Conservation (phyloP, 2,797 vertebrate genomes). For the Danio tinwini region DNA sequence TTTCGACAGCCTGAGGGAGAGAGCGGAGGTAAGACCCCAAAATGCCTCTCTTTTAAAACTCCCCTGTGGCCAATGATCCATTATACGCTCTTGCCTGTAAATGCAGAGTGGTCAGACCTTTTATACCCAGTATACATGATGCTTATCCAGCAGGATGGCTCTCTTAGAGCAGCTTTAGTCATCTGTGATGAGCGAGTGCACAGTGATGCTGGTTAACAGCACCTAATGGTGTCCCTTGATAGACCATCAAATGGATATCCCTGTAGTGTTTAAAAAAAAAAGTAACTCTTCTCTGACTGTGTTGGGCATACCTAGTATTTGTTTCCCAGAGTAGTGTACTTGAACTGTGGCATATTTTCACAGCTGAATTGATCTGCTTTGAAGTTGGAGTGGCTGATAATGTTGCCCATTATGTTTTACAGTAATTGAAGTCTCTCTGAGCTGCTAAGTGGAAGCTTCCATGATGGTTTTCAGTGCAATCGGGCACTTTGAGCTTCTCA, state of each 20-base stretch:
- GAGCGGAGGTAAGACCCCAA: slow-evolving; percentile 82
- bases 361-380: slow-evolving; percentile 39
- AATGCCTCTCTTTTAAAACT: slow-evolving; percentile 7
- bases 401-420: slow-evolving; percentile 14
- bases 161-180: slow-evolving; percentile 20
- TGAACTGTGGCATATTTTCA: slow-evolving; percentile 52
- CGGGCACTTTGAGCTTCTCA: slow-evolving; percentile 5
- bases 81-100: slow-evolving; percentile 5
- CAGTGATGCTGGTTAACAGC: slow-evolving; percentile 10
- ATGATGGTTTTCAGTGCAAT: neutral
- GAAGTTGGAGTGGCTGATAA: slow-evolving; percentile 46
- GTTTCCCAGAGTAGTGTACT: slow-evolving; percentile 31
- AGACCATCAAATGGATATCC: slow-evolving; percentile 17
- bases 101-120: slow-evolving; percentile 6
- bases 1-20: slow-evolving; percentile 89
- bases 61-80: slow-evolving; percentile 4
- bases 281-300: neutral
- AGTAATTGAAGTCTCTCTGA: slow-evolving; percentile 40
- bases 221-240: slow-evolving; percentile 25
- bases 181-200: neutral
- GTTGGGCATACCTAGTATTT: slow-evolving; percentile 7
- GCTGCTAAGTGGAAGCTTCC: slow-evolving; percentile 32
- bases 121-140: neutral
- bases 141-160: slow-evolving; percentile 22
- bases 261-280: slow-evolving; percentile 5